Evolutionary conservation across 2,113 vertebrate genomes (phyloP), one percentile per base, ranked within the genome.

Genomic region (Pterocles burchelli): DNA sequence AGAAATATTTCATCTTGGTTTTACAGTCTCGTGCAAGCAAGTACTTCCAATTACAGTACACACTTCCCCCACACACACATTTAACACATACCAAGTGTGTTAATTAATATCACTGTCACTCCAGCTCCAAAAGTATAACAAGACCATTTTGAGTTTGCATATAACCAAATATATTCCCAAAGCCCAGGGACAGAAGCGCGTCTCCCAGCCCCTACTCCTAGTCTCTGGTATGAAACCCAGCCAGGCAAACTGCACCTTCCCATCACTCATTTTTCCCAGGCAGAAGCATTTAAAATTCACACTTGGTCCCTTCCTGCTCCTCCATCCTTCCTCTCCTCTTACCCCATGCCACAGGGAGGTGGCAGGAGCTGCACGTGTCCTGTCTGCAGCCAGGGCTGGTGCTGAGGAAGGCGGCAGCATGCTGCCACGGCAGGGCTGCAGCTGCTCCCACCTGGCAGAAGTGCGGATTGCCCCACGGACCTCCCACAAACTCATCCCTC

Each of bases 331-430:
- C 48, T n/a, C 17, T 73, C 33, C 28, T 55, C 70, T 52, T 17
- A 17, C 33, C 34, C 58, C 43, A 58, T 10, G 36, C 21, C 36
- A 7, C 0, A 1, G 24, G 61, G 51, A 33, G 52, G 46, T 8
- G 19, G 8, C 63, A 41, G 38, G n/a, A 36, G 57, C 12, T 49
- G 33, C 51, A 19, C 29, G 5, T 62, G 62, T 29, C 14, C 45
- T 41, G 10, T 13, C 52, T 59, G 52, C n/a, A 76, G 67, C 43
- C 6, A 22, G 8, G 51, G 58, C n/a, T 17, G 9, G 31, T 15
- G 17, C 41, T 7, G 9, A 48, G 52, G 41, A 66, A 59, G 43
- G 33, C 4, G 7, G 31, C 17, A 57, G 57, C 0, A 0, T 45
- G 36, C 25, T 74, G 49, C 20, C 38, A 38, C 2, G 6, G 55